Evolutionary conservation across 2,113 vertebrate species (phyloP).

Genomic region (Muscicapa adusta): DNA sequence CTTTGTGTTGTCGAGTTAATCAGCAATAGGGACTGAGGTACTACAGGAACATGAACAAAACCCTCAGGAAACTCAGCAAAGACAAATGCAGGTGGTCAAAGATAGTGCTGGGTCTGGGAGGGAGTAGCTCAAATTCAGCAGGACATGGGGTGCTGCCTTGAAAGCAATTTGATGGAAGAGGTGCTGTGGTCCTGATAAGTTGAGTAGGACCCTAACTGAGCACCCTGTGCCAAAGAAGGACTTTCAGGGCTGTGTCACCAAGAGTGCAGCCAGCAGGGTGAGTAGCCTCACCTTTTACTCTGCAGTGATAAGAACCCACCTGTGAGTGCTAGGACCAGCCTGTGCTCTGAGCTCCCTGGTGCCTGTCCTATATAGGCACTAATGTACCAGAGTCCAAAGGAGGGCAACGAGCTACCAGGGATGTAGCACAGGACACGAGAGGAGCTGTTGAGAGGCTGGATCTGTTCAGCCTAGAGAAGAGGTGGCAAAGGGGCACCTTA

Average conservation of each 20-base stretch:
- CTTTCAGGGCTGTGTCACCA: background rate
- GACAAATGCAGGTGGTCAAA: background rate
- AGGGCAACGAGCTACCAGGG: background rate
- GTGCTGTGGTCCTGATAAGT: background rate
- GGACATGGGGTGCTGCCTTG: background rate
- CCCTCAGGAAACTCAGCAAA: background rate
- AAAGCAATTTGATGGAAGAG: background rate
- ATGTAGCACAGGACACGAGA: background rate
- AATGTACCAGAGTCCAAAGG: background rate
- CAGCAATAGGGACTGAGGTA: background rate
- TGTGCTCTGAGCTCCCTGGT: background rate
- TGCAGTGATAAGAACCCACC: background rate
- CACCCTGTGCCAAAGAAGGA: background rate
- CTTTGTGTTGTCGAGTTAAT: background rate
- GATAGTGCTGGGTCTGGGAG: background rate
- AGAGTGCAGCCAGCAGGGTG: background rate
- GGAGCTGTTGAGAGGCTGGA: background rate
- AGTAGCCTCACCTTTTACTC: background rate
- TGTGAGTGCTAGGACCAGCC: background rate
- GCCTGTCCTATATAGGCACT: background rate
- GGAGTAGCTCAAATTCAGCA: background rate
- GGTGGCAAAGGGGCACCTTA: rapidly evolving
- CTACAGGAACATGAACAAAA: background rate
- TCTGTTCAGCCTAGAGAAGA: background rate
- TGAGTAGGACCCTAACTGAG: rapidly evolving